phyloP scores from a whole-genome alignment of 2,113 vertebrate species.

The Ammospiza nelsoni region DNA sequence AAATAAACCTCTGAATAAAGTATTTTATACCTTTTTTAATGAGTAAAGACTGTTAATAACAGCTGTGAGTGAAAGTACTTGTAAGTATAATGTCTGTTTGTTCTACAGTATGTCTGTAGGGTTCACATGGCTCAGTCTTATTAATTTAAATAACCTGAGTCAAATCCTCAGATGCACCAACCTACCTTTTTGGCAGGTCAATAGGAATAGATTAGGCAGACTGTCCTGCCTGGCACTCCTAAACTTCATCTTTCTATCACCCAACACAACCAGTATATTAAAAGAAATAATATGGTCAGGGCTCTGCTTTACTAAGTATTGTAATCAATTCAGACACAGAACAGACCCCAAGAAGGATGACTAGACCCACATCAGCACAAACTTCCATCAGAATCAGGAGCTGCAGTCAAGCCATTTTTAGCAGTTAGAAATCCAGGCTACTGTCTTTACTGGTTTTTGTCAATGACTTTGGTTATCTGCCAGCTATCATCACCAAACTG shows the following conservation, averaged over 20 bases:
- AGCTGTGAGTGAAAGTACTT: constrained; percentile 52
- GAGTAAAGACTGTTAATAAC: constrained; percentile 52
- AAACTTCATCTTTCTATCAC: not conserved
- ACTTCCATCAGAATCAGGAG: not conserved
- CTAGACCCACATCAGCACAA: not conserved
- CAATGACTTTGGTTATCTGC: not conserved
- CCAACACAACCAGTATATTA: not conserved
- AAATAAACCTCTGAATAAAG: constrained; percentile 8
- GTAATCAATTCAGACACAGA: not conserved
- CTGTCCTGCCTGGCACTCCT: not conserved
- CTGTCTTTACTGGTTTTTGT: not conserved
- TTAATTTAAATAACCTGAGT: not conserved
- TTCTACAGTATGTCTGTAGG: not conserved
- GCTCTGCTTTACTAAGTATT: not conserved
- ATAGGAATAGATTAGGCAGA: not conserved
- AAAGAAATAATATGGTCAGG: not conserved
- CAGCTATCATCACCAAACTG: not conserved
- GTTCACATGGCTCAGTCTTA: not conserved
- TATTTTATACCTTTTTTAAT: constrained; percentile 24
- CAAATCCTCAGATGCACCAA: not conserved
- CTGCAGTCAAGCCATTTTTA: not conserved
- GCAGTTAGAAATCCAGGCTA: not conserved
- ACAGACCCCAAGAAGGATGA: not conserved
- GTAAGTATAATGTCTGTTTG: constrained; percentile 56
- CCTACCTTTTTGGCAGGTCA: not conserved